phyloP scores from a whole-genome alignment of 2,797 vertebrate species.

The Danionella dracula region DNA sequence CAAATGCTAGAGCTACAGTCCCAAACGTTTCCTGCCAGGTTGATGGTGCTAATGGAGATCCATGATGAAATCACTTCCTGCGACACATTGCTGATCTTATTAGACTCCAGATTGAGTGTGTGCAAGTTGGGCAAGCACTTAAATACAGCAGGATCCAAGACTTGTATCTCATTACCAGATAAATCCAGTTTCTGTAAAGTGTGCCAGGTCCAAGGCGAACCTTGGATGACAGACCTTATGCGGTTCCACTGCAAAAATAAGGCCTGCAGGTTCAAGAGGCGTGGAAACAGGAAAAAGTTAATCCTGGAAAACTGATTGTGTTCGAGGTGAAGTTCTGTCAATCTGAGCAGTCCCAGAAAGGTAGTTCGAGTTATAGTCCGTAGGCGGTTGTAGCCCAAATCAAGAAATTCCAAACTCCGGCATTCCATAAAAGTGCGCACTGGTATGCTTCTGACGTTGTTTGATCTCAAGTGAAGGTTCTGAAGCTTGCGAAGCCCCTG shows the following conservation, averaged over 20 bases:
- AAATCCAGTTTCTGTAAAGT: slow-evolving; percentile 92
- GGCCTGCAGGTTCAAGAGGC: slow-evolving; percentile 87
- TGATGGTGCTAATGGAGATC: slow-evolving; percentile 87
- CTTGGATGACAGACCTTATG: slow-evolving; percentile 86
- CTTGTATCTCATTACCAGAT: slow-evolving; percentile 91
- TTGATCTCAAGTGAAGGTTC: slow-evolving; percentile 87
- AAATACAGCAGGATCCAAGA: slow-evolving; percentile 80
- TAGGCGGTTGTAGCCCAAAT: slow-evolving; percentile 92
- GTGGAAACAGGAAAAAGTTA: slow-evolving; percentile 92
- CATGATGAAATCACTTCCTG: slow-evolving; percentile 85
- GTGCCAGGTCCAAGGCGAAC: slow-evolving; percentile 88
- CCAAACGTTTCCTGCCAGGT: slow-evolving; percentile 90
- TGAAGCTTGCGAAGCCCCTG: slow-evolving; percentile 90
- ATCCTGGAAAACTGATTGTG: slow-evolving; percentile 97
- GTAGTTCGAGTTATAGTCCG: slow-evolving; percentile 87
- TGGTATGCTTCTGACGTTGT: slow-evolving; percentile 80
- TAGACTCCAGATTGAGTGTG: slow-evolving; percentile 90
- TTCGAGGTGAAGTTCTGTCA: slow-evolving; percentile 91
- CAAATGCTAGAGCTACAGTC: slow-evolving; percentile 91
- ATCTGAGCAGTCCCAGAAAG: slow-evolving; percentile 84
- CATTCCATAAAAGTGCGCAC: slow-evolving; percentile 92
- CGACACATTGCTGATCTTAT: slow-evolving; percentile 89
- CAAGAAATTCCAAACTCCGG: slow-evolving; percentile 90
- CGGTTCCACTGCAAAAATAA: slow-evolving; percentile 96
- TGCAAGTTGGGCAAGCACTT: slow-evolving; percentile 90